A percentile compares a stretch with the other conserved stretches of the same genome.
These are phyloP conservation scores for Odontomyia ornata DNA, from an alignment of 2,888 invertebrate species.

Conservation along the genomic window DNA sequence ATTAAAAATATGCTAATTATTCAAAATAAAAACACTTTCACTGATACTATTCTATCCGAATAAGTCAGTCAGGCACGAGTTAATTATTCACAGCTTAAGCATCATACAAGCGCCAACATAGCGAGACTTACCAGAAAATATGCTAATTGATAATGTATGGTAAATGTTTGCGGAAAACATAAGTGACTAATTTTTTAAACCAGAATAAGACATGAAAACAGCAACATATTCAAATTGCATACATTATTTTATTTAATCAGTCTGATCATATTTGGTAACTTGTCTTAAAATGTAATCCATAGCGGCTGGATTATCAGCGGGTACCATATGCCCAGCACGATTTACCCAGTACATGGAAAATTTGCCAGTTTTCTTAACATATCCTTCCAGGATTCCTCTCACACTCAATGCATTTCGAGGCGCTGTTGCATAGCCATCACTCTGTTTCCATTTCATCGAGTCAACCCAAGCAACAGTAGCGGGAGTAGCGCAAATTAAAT, in stretches of 20 bases:
- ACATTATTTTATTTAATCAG: background rate
- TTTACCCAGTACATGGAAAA: conserved; percentile 63
- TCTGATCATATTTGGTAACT: conserved; percentile 56
- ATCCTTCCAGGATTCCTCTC: conserved; percentile 74
- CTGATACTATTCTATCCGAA: no score
- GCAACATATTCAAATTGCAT: background rate
- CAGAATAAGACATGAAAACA: no score
- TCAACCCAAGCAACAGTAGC: conserved; percentile 81
- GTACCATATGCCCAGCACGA: conserved; percentile 65
- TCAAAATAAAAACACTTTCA: no score
- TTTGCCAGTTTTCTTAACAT: conserved; percentile 70
- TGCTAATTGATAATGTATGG: no score
- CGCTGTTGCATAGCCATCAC: conserved; percentile 68
- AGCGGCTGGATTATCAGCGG: conserved; percentile 77
- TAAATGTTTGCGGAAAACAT: no score
- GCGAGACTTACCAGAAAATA: no score
- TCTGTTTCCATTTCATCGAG: conserved; percentile 72
- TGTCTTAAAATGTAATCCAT: conserved; percentile 71
- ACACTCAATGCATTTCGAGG: conserved; percentile 69
- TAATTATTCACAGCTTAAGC: no score
- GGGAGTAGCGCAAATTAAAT: conserved; percentile 83
- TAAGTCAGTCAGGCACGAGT: no score
- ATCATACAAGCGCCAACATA: no score
- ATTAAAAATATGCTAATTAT: no score
- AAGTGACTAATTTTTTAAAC: no score